A percentile compares a stretch with the other conserved stretches of the same genome.
Conservation (phyloP, 2,797 vertebrate genomes). For the Macropus fuliginosus region DNA sequence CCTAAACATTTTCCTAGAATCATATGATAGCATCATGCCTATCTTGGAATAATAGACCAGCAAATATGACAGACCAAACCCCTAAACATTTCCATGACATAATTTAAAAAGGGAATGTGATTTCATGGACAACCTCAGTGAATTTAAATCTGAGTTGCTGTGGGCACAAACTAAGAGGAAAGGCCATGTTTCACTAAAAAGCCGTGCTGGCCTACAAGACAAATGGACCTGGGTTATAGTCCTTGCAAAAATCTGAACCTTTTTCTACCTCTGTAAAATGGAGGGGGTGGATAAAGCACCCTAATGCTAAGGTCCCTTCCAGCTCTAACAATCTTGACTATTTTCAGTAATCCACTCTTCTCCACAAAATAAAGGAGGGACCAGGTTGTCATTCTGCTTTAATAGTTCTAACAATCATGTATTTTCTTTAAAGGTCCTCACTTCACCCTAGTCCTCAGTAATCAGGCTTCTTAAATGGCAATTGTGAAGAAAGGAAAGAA, state of each 20-base stretch:
- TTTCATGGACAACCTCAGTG: not conserved
- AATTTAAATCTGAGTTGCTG: not conserved
- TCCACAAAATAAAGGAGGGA: not conserved
- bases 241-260: not conserved
- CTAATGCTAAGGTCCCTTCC: not conserved
- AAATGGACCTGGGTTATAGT: not conserved
- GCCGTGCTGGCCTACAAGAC: too few relatives aligned
- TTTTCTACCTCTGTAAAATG: not conserved
- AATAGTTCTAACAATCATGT: not conserved
- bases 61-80: not conserved
- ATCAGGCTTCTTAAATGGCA: not conserved
- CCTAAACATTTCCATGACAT: not conserved
- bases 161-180: not conserved
- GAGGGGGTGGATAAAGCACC: not conserved
- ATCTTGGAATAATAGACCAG: slow-evolving; percentile 2
- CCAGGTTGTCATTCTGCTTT: not conserved
- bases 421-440: not conserved
- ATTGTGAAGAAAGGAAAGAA: not conserved
- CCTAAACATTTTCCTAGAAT: slow-evolving; percentile 12
- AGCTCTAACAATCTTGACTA: not conserved
- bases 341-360: not conserved
- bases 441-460: not conserved
- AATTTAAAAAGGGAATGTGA: not conserved
- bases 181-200: not conserved
- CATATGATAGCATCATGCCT: not conserved